phyloP scores from a whole-genome alignment of 2,113 vertebrate genomes.

The Xiphophorus couchianus region DNA sequence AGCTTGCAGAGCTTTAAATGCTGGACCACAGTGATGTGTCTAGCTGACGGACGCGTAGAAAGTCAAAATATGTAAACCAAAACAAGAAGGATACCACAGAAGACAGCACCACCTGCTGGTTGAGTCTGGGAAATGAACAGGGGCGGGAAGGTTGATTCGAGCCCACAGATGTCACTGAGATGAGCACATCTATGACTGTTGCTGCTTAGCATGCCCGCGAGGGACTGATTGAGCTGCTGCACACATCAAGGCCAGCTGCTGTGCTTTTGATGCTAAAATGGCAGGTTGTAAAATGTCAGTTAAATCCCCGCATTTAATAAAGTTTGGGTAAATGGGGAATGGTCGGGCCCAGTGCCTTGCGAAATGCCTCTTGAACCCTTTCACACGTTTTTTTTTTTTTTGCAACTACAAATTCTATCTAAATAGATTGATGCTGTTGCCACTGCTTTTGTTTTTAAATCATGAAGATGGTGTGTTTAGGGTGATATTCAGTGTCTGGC shows the following conservation, averaged over 20 bases:
- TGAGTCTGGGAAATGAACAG: slow-evolving; percentile 8
- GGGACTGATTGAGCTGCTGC: slow-evolving; percentile 22
- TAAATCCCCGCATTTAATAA: neutral
- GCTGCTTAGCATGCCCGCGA: neutral
- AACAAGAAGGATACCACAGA: slow-evolving; percentile 63
- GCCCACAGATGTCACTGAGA: slow-evolving; percentile 7
- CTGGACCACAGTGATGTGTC: slow-evolving; percentile 15
- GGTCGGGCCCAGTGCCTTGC: neutral
- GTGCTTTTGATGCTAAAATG: neutral
- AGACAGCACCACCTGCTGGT: slow-evolving; percentile 82
- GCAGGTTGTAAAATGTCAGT: neutral
- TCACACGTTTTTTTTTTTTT: neutral
- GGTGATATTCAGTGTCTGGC: too few relatives aligned
- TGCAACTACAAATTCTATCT: neutral
- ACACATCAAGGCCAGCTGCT: neutral
- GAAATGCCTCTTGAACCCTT: neutral
- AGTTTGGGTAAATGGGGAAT: slow-evolving; percentile 5
- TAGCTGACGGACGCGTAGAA: slow-evolving; percentile 10
- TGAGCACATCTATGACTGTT: slow-evolving; percentile 26
- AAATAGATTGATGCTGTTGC: too few relatives aligned
- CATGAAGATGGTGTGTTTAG: too few relatives aligned
- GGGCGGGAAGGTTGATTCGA: slow-evolving; percentile 9
- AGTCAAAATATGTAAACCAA: slow-evolving; percentile 32
- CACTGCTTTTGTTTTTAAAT: too few relatives aligned
- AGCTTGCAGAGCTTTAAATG: slow-evolving; percentile 9